Conservation (phyloP, 2,797 vertebrate genomes). For the Phrynocephalus vlangalii region DNA sequence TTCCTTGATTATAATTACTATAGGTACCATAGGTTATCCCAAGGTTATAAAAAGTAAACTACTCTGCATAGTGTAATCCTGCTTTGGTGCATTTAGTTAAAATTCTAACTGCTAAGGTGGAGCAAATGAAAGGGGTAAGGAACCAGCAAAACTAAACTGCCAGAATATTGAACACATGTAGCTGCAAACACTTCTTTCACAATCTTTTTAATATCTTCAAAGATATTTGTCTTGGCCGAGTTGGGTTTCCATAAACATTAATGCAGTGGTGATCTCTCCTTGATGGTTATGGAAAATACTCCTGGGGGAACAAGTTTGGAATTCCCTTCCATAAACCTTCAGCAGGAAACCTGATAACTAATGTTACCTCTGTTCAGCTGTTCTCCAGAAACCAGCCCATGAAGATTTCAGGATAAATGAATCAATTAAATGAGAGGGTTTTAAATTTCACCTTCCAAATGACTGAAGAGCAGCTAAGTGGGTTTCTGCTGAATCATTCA, state of each 20-base stretch:
- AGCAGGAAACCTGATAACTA: slow-evolving; percentile 34
- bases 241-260: neutral
- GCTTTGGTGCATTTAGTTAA: neutral
- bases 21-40: neutral
- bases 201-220: slow-evolving; percentile 35
- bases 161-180: slow-evolving; percentile 4
- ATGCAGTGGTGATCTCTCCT: neutral
- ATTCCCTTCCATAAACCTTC: slow-evolving; percentile 2
- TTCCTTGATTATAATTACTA: neutral
- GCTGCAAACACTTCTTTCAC: slow-evolving; percentile 13
- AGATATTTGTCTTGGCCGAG: slow-evolving; percentile 1
- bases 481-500: slow-evolving; percentile 5
- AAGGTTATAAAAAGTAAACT: neutral
- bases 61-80: neutral
- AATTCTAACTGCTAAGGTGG: neutral
- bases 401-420: neutral
- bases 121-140: neutral
- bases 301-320: slow-evolving; percentile 9
- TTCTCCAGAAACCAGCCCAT: slow-evolving; percentile 2
- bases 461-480: slow-evolving; percentile 30
- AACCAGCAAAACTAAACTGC: neutral
- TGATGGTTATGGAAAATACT: slow-evolving; percentile 28
- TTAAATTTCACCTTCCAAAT: slow-evolving; percentile 32
- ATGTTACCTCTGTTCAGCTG: slow-evolving; percentile 12
- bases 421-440: slow-evolving; percentile 12